Evolutionary conservation across 2,888 invertebrate species (phyloP).

Genomic region (Synergus japonicus): DNA sequence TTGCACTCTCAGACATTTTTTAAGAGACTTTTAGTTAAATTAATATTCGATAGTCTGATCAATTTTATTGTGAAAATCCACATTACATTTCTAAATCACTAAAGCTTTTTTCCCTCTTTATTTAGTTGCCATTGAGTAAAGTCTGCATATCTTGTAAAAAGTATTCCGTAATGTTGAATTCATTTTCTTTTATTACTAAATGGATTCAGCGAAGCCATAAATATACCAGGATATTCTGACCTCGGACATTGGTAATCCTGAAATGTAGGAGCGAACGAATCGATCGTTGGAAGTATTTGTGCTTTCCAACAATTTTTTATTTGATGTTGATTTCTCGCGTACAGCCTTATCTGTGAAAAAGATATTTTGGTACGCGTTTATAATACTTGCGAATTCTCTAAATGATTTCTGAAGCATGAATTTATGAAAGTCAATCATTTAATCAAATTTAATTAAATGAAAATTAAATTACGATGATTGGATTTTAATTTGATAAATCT

Average conservation of each 20-base stretch:
- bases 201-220: slow-evolving; percentile 52
- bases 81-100: neutral
- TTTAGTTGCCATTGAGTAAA: neutral
- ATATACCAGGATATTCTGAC: slow-evolving; percentile 63
- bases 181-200: slow-evolving; percentile 20
- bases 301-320: slow-evolving; percentile 31
- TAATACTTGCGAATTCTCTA: neutral
- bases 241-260: slow-evolving; percentile 65
- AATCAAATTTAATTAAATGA: neutral
- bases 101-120: neutral
- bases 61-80: neutral
- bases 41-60: neutral
- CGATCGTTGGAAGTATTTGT: slow-evolving; percentile 24
- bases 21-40: too few relatives aligned
- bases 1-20: neutral
- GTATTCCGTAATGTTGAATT: slow-evolving; percentile 19
- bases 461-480: neutral
- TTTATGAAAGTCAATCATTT: neutral
- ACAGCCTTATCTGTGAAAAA: slow-evolving; percentile 2
- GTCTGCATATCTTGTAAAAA: slow-evolving; percentile 13
- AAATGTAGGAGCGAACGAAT: slow-evolving; percentile 59
- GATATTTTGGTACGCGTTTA: slow-evolving; percentile 12
- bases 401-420: neutral
- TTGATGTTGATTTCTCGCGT: slow-evolving; percentile 28
- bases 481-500: neutral